Evolutionary conservation across 2,113 vertebrate genomes (phyloP).

Genomic region (Gasterosteus aculeatus): DNA sequence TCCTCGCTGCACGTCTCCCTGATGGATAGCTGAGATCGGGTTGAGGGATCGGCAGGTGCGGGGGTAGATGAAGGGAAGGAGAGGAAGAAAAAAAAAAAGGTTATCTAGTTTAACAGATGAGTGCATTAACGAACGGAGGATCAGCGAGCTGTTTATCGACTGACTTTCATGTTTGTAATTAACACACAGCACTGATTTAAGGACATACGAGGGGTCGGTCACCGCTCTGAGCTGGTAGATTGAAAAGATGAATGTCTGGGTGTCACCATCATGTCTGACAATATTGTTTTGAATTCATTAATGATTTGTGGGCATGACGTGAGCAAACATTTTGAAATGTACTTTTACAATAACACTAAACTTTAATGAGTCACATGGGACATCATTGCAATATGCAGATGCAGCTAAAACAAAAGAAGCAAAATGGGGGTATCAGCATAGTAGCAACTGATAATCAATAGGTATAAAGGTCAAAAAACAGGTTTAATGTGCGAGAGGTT

Average conservation of each 20-base stretch:
- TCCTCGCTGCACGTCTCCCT: constrained; percentile 55
- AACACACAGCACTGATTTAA: neutral
- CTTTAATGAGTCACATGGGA: constrained; percentile 27
- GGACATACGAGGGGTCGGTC: neutral
- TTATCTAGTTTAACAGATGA: constrained; percentile 11
- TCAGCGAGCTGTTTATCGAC: neutral
- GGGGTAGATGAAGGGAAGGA: no score
- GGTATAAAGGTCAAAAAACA: neutral
- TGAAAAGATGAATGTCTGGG: neutral
- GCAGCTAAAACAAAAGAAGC: constrained; percentile 5
- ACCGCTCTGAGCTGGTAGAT: neutral
- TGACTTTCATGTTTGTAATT: neutral
- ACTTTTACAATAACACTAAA: constrained; percentile 2
- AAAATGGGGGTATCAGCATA: constrained; percentile 16
- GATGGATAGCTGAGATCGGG: constrained; percentile 71
- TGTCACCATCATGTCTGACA: neutral
- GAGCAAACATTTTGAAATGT: neutral
- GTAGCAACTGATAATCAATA: neutral
- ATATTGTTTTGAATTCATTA: neutral
- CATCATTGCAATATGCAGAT: constrained; percentile 15
- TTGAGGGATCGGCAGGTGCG: no score
- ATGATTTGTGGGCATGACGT: neutral
- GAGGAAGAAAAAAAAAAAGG: neutral
- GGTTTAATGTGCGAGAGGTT: no score
- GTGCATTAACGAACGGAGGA: neutral